Conservation (phyloP, 2,797 vertebrate species). For the Cirrhinus molitorella region DNA sequence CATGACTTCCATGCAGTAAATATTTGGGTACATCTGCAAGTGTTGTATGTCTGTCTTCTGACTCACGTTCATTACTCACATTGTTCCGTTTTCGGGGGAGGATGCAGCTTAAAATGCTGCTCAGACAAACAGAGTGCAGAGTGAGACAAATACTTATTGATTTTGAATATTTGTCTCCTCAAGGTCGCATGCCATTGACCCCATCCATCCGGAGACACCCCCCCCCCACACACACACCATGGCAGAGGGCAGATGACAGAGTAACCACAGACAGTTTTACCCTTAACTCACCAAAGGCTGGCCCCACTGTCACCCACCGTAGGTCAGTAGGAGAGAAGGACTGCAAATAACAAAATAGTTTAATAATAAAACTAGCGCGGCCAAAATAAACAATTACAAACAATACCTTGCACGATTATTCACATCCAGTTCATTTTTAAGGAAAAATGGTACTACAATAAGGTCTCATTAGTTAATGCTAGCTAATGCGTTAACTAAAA, state of each 20-base stretch:
- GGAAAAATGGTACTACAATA: neutral
- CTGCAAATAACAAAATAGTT: neutral
- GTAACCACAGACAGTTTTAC: slow-evolving; percentile 48
- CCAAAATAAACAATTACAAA: neutral
- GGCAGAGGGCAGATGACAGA: slow-evolving; percentile 72
- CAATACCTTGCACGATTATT: neutral
- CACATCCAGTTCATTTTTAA: neutral
- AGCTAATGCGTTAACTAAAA: neutral
- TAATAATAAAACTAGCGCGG: neutral
- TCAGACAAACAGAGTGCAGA: slow-evolving; percentile 48
- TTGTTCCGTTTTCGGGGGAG: slow-evolving; percentile 62
- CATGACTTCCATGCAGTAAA: slow-evolving; percentile 78
- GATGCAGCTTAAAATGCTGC: slow-evolving; percentile 46
- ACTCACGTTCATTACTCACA: slow-evolving; percentile 77
- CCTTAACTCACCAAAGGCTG: neutral
- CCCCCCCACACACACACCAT: slow-evolving; percentile 73
- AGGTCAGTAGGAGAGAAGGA: neutral
- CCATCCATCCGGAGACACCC: slow-evolving; percentile 74
- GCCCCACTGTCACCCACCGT: neutral
- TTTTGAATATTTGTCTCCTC: slow-evolving; percentile 84
- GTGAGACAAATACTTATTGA: slow-evolving; percentile 77
- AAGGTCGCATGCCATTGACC: slow-evolving; percentile 81
- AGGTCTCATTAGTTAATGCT: neutral
- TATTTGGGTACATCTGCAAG: slow-evolving; percentile 63
- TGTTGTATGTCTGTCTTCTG: slow-evolving; percentile 77